Evolutionary conservation across 2,888 invertebrate genomes (phyloP).

Genomic region (Sthenelais limicola): DNA sequence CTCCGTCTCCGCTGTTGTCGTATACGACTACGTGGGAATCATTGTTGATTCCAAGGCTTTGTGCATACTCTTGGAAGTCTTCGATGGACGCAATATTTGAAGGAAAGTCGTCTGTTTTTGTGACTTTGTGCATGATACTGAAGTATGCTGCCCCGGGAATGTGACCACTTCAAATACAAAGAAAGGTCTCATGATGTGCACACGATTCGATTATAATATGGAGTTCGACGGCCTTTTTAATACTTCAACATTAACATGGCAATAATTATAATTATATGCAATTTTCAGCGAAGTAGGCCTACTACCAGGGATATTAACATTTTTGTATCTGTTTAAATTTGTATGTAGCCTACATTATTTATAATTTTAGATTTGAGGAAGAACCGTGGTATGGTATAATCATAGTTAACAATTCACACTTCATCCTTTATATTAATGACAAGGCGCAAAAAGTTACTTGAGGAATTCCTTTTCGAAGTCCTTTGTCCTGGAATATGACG

Average conservation of each 20-base stretch:
- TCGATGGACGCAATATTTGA: slow-evolving; percentile 55
- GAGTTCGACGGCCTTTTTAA: no score
- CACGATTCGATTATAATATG: no score
- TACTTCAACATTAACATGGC: no score
- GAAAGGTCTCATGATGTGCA: not conserved
- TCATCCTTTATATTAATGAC: not conserved
- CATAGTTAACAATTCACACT: not conserved
- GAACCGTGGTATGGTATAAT: not conserved
- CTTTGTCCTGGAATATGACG: slow-evolving; percentile 56
- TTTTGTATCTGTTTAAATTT: not conserved
- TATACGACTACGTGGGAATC: slow-evolving; percentile 57
- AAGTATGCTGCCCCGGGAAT: slow-evolving; percentile 32
- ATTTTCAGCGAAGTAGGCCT: no score
- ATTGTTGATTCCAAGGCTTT: slow-evolving; percentile 53
- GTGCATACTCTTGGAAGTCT: slow-evolving; percentile 53
- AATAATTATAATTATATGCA: no score
- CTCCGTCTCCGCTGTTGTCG: slow-evolving; percentile 55
- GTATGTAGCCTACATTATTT: not conserved
- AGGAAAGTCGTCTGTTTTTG: slow-evolving; percentile 53
- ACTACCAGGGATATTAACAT: no score
- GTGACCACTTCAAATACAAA: slow-evolving; percentile 1
- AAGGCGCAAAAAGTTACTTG: not conserved
- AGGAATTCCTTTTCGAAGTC: slow-evolving; percentile 52
- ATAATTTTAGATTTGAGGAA: not conserved
- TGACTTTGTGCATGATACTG: slow-evolving; percentile 53